A percentile compares a stretch with the other conserved stretches of the same genome.
Conservation (phyloP, 2,888 invertebrate genomes). For the Rhingia campestris region DNA sequence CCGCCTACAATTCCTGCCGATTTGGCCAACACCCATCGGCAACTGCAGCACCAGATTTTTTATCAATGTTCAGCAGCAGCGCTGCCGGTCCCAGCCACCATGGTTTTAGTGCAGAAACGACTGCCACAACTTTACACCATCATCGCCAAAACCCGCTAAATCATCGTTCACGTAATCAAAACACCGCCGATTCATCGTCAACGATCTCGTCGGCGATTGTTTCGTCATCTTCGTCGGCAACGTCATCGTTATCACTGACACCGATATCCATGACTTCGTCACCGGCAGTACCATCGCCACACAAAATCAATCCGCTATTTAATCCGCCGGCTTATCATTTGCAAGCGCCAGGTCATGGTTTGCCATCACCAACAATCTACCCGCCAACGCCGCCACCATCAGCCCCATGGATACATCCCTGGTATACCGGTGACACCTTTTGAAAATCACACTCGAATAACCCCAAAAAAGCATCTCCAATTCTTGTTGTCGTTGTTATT, state of each 20-base stretch:
- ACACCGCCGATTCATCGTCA: constrained; percentile 33
- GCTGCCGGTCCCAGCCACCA: constrained; percentile 39
- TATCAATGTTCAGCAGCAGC: constrained; percentile 75
- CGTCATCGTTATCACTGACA: constrained; percentile 75
- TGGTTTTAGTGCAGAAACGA: constrained; percentile 68
- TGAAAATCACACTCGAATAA: constrained; percentile 73
- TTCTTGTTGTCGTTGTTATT: constrained; percentile 64
- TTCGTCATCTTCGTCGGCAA: constrained; percentile 74
- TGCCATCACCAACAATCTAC: constrained; percentile 83
- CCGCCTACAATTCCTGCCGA: constrained; percentile 76
- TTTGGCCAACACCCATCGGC: constrained; percentile 58
- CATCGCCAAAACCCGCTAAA: constrained; percentile 49
- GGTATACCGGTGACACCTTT: constrained; percentile 82
- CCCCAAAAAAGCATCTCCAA: constrained; percentile 41
- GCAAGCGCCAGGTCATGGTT: constrained; percentile 78
- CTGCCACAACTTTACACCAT: constrained; percentile 61
- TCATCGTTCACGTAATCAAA: constrained; percentile 56
- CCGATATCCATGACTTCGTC: constrained; percentile 75
- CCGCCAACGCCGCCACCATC: constrained; percentile 83
- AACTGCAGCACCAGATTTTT: constrained; percentile 75
- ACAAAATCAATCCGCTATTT: constrained; percentile 73
- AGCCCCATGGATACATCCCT: constrained; percentile 83
- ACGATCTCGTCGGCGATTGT: constrained; percentile 60
- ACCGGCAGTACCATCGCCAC: constrained; percentile 73
- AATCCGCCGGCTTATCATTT: constrained; percentile 75